These are phyloP conservation scores for Hoplodrina blanda DNA, from an alignment of 2,888 invertebrate genomes.

Conservation along the genomic window DNA sequence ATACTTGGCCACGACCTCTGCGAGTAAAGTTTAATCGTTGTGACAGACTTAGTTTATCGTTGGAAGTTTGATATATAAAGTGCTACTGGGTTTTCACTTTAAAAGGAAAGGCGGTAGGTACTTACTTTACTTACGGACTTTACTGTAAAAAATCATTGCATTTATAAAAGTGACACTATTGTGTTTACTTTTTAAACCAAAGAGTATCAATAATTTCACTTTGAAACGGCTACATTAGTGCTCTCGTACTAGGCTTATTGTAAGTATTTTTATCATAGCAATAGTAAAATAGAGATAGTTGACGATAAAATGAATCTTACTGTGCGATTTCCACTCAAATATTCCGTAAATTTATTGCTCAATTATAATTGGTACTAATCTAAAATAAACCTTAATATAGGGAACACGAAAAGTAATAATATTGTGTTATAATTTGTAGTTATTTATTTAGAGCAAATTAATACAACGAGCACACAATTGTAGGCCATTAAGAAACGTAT, in stretches of 20 bases:
- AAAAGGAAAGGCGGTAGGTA: too few relatives aligned
- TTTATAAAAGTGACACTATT: too few relatives aligned
- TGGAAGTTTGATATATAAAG: conserved; percentile 29
- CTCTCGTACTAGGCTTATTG: too few relatives aligned
- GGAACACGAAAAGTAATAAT: conserved; percentile 18
- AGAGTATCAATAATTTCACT: too few relatives aligned
- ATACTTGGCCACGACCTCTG: conserved; percentile 15
- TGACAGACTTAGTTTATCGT: conserved; percentile 29
- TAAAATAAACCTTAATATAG: conserved; percentile 22
- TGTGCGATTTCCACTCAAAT: conserved; percentile 11
- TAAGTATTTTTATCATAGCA: too few relatives aligned
- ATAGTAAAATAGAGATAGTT: not conserved
- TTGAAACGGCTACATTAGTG: too few relatives aligned
- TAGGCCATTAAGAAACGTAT: conserved; percentile 34
- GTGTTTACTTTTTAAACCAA: too few relatives aligned
- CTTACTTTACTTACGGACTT: too few relatives aligned
- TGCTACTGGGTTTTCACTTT: conserved; percentile 15
- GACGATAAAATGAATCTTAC: conserved; percentile 3
- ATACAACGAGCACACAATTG: conserved; percentile 31
- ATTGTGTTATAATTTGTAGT: conserved; percentile 36
- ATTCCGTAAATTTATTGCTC: conserved; percentile 2
- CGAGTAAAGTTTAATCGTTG: conserved; percentile 27
- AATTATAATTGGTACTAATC: conserved; percentile 5
- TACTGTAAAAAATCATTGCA: too few relatives aligned
- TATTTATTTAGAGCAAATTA: conserved; percentile 37